These are phyloP conservation scores for Passer domesticus DNA, from an alignment of 2,113 vertebrate species.

Conservation along the genomic window DNA sequence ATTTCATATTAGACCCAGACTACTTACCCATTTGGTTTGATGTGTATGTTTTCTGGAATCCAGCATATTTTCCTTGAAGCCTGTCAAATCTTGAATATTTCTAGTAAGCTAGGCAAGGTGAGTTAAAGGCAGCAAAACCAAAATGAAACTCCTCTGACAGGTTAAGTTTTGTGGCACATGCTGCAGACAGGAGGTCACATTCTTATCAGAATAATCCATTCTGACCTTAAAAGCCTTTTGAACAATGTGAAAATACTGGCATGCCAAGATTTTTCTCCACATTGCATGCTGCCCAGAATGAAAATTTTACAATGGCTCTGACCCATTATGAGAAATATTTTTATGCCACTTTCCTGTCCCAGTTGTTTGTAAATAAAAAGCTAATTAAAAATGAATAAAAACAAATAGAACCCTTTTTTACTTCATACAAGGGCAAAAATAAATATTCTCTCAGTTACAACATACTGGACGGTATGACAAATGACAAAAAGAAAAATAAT, in stretches of 20 bases:
- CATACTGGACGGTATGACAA: background rate
- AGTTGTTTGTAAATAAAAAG: background rate
- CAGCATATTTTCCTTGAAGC: background rate
- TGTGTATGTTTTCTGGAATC: background rate
- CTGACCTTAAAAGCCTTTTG: background rate
- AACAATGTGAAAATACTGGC: background rate
- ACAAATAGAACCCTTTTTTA: background rate
- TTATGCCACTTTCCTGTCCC: background rate
- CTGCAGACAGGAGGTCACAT: background rate
- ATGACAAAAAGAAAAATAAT: background rate
- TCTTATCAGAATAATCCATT: background rate
- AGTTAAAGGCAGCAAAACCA: background rate
- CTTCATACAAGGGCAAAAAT: background rate
- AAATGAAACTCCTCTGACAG: background rate
- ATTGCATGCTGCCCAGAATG: background rate
- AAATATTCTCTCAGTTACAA: background rate
- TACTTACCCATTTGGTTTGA: background rate
- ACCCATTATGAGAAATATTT: background rate
- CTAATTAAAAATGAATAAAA: background rate
- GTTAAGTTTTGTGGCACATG: background rate
- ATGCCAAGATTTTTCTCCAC: background rate
- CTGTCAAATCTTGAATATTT: background rate
- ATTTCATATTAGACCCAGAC: background rate
- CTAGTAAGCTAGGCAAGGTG: background rate
- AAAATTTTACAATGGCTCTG: background rate